A percentile compares a stretch with the other conserved stretches of the same genome.
Evolutionary conservation across 2,888 invertebrate genomes (phyloP).

Genomic region (Eupithecia exiguata): DNA sequence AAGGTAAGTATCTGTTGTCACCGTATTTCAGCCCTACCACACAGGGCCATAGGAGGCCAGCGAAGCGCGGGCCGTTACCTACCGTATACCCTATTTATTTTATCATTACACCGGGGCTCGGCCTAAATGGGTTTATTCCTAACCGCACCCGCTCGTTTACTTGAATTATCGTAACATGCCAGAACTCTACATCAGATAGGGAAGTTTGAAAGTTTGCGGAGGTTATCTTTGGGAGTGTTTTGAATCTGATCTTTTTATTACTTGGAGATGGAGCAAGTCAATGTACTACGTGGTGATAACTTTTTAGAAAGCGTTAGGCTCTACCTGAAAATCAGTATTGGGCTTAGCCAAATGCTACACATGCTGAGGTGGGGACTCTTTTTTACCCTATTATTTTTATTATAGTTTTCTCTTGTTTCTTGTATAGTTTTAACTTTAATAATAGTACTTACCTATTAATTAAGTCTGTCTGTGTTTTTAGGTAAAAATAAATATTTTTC

Average conservation of each 20-base stretch:
- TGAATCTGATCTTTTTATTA: slow-evolving; percentile 2
- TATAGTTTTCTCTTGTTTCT: too few species aligned
- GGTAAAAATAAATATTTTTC: too few species aligned
- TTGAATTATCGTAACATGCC: slow-evolving; percentile 11
- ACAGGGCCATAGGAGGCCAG: slow-evolving; percentile 15
- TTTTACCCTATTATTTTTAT: too few species aligned
- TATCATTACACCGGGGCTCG: slow-evolving; percentile 32
- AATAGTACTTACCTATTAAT: too few species aligned
- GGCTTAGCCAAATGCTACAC: too few species aligned
- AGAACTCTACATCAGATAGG: slow-evolving; percentile 4
- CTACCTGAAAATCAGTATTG: too few species aligned
- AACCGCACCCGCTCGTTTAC: slow-evolving; percentile 18
- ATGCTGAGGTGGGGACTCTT: too few species aligned
- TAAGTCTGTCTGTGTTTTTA: too few species aligned
- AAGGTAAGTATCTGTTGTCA: slow-evolving; percentile 9
- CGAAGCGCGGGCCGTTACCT: slow-evolving; percentile 28
- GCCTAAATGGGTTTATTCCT: slow-evolving; percentile 20
- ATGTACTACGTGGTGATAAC: not conserved
- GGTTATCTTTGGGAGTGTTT: not conserved
- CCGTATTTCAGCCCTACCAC: not conserved
- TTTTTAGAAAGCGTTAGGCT: not conserved
- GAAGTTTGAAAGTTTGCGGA: slow-evolving; percentile 6
- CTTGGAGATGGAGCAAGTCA: not conserved
- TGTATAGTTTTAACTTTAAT: too few species aligned
- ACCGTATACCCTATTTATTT: slow-evolving; percentile 34